Percentiles rank a stretch among this genome's conserved stretches.
phyloP scores from a whole-genome alignment of 2,113 vertebrate genomes.

The Psittacus erithacus region DNA sequence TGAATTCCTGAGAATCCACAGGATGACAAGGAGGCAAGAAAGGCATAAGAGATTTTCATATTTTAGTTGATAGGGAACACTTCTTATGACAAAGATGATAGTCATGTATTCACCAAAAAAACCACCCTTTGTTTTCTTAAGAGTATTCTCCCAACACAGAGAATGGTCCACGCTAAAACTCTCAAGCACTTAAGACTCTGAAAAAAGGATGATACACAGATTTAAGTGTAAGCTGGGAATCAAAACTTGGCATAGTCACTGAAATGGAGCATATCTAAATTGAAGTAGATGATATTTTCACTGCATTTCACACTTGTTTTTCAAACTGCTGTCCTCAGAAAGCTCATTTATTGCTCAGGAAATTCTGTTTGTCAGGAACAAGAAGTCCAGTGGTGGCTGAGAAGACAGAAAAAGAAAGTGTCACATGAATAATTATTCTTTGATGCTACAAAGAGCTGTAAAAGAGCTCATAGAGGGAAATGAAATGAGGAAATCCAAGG shows the following conservation, averaged over 20 bases:
- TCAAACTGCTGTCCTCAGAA: not conserved
- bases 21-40: not conserved
- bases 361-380: not conserved
- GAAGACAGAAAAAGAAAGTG: not conserved
- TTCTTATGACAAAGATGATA: not conserved
- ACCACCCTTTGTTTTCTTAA: not conserved
- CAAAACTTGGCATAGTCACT: not conserved
- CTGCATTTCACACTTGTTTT: not conserved
- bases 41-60: not conserved
- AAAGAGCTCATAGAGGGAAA: not conserved
- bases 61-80: not conserved
- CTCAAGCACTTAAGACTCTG: not conserved
- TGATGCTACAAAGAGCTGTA: not conserved
- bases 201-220: not conserved
- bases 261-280: not conserved
- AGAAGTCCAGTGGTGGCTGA: not conserved
- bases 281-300: not conserved
- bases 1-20: not conserved
- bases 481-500: not conserved
- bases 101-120: not conserved
- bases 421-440: not conserved
- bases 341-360: not conserved
- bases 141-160: not conserved
- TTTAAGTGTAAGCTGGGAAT: not conserved
- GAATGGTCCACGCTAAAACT: not conserved